Evolutionary conservation across 2,888 invertebrate species (phyloP), one percentile per base, ranked within the genome.

Genomic region (Eustalomyia histrio): DNA sequence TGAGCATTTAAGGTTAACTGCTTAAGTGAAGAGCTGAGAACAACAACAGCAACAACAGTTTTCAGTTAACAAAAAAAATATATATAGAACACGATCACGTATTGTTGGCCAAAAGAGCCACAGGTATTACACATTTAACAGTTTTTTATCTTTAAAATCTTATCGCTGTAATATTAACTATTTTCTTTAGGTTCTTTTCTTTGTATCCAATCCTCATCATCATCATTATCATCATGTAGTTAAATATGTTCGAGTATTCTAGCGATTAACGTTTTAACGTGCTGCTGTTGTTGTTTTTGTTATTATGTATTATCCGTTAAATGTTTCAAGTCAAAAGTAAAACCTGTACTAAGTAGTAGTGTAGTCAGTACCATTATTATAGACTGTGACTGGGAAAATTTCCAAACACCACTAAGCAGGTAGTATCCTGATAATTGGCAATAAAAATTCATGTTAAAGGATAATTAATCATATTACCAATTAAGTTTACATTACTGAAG

Each of bases 381-480:
- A 43, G 39, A 61, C 65, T 16, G 33, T 50, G 65, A 67, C 78
- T 78, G 78, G 67, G 72, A 72, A 78, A 18, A 53, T 69, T 43
- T 53, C 50, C 63, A 64, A 47, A 65, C 71, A 69, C 64, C 55
- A 67, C n/a, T 35, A 58, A 68, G 67, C 71, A 71, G 65, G 65
- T 58, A 76, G 72, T 82, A 68, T 73, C 33, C 76, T 55, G 86
- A 87, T 88, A 88, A 88, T 88, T 88, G 88, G 86, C 87, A 83
- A 88, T 88, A 88, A 88, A 88, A 87, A 88, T 87, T 87, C 88
- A 88, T 88, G 88, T 88, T 88, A 88, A 88, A 87, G 87, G 87
- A 86, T 88, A 88, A 88, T 88, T 88, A 87, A 88, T 88, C 88
- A 88, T 87, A 88, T 87, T 87, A 86, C 86, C 88, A 88, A 88